A percentile compares a stretch with the other conserved stretches of the same genome.
Conservation (phyloP, 2,888 invertebrate species). For the Himalopsyche anomala region DNA sequence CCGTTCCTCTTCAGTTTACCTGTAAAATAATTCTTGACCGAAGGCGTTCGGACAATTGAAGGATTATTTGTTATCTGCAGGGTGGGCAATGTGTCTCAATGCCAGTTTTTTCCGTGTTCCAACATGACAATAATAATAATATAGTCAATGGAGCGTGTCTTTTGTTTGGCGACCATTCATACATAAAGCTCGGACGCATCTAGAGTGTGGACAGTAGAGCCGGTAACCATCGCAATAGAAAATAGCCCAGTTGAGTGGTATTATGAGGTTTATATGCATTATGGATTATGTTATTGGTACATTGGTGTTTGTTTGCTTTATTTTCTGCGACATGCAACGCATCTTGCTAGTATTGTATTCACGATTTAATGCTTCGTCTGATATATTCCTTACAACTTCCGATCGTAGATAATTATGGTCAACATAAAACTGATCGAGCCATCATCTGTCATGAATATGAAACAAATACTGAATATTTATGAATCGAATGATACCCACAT, state of each 20-base stretch:
- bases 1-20: neutral
- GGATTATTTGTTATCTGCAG: constrained; percentile 34
- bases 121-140: constrained; percentile 7
- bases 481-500: too few species aligned
- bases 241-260: neutral
- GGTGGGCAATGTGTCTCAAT: constrained; percentile 24
- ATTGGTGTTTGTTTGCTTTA: constrained; percentile 34
- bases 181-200: neutral
- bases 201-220: neutral
- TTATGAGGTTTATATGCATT: constrained; percentile 22
- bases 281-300: constrained; percentile 30
- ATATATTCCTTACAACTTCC: too few species aligned
- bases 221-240: neutral
- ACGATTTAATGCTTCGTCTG: too few species aligned
- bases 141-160: constrained; percentile 13
- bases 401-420: too few species aligned
- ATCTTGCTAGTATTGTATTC: neutral
- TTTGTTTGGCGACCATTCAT: constrained; percentile 15
- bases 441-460: too few species aligned
- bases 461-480: too few species aligned
- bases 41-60: constrained; percentile 27
- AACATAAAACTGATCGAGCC: too few species aligned
- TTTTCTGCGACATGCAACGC: neutral
- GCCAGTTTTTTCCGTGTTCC: neutral
- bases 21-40: neutral